Base-by-base conservation (phyloP, 2,888 invertebrate species). In the Neoascia interrupta region DNA sequence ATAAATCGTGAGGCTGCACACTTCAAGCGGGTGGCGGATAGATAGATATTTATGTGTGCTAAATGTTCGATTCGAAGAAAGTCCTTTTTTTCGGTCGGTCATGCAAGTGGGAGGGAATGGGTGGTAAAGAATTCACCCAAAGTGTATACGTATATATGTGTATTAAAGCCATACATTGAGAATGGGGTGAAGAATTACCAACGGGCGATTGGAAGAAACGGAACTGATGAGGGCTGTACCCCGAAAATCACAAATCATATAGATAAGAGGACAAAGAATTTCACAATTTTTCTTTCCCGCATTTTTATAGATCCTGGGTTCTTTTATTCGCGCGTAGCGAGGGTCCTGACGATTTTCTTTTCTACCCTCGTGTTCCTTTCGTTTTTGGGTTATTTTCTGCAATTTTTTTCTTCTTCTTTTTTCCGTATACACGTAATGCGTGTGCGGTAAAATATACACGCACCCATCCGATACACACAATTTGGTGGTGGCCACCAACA, bases 191-290 rank as follows among this genome's bases (percentile, higher is more conserved):
- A 72, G 60, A 54, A 72, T 72, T 72, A 43, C 60, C 28, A 72
- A 54, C 36, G 34, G 56, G 49, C 73, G 79, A 79, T 66, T 79
- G 58, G 41, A 79, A 66, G 60, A 23, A 73, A 63, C 73, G 61
- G 56, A 73, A 79, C 73, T 79, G 79, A 79, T 73, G 79, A 79
- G 79, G 79, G 79, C 72, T 79, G 61, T 73, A 60, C 73, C 73
- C 66, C 54, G 36, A 68, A 73, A 58, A 56, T 60, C 81, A 81
- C 81, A 82, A 82, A 82, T 82, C 82, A 82, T 82, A 82, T 80
- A 82, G 82, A 82, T 82, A 82, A 82, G 82, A 82, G 74, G 81
- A 81, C 81, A 81, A 82, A 80, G 81, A 76, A 81, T 81, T 81
- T 81, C 56, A 64, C 79, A 58, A 70, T 79, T 74, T 75, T 80